Evolutionary conservation across 1,140 invertebrate genomes (phyloP).

Genomic region (Bombus affinis): DNA sequence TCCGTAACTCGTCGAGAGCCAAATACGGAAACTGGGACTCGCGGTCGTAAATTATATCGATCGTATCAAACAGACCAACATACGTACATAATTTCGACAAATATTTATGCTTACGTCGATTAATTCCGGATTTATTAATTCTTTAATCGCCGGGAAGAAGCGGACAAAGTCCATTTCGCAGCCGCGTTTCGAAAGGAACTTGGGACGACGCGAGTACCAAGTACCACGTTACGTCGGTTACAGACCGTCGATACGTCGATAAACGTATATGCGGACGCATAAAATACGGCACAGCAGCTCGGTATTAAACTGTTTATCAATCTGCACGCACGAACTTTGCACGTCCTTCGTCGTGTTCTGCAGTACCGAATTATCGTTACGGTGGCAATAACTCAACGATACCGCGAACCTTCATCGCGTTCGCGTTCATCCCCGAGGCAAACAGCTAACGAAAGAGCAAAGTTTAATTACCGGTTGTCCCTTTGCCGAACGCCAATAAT

Average conservation of each 20-base stretch:
- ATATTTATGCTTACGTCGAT: neutral
- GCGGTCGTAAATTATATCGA: neutral
- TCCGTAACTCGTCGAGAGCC: too few species aligned
- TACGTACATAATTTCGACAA: neutral
- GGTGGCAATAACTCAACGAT: constrained; percentile 14
- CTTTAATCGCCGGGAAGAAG: neutral
- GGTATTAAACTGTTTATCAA: constrained; percentile 33
- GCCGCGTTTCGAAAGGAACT: too few species aligned
- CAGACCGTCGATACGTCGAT: neutral
- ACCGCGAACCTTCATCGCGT: constrained; percentile 35
- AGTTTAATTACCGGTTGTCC: constrained; percentile 47
- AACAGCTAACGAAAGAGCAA: constrained; percentile 40
- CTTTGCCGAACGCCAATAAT: neutral
- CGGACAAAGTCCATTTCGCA: too few species aligned
- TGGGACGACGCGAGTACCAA: neutral
- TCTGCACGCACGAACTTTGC: neutral
- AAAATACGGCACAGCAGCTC: constrained; percentile 7
- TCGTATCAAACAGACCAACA: too few species aligned
- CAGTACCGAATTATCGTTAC: constrained; percentile 44
- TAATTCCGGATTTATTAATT: neutral
- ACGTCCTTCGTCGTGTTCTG: neutral
- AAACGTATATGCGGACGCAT: neutral
- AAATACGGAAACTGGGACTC: too few species aligned
- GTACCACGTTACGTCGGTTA: too few species aligned
- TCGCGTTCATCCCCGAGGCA: constrained; percentile 24